phyloP scores from a whole-genome alignment of 2,888 invertebrate species.

The Drosophila pegasa region DNA sequence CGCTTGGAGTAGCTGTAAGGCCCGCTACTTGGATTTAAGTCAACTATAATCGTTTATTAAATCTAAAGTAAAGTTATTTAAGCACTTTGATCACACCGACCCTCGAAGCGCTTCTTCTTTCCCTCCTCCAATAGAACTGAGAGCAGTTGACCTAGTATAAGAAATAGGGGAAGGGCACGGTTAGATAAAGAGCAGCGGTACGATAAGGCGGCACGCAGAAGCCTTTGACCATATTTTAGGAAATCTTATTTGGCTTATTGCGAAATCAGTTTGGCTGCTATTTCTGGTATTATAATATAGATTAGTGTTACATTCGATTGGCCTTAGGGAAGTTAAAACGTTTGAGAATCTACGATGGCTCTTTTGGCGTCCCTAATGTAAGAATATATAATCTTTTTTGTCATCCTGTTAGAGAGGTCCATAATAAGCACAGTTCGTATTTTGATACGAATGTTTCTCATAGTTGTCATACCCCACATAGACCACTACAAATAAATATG shows the following conservation, averaged over 20 bases:
- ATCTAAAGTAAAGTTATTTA: constrained; percentile 77
- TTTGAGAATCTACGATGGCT: background rate
- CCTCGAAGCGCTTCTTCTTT: background rate
- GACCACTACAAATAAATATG: too few species aligned
- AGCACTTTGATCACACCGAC: constrained; percentile 64
- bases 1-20: constrained; percentile 55
- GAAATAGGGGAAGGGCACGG: constrained; percentile 42
- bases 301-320: background rate
- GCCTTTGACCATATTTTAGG: constrained; percentile 1
- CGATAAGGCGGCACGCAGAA: constrained; percentile 11
- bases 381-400: too few species aligned
- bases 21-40: constrained; percentile 67
- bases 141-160: constrained; percentile 51
- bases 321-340: background rate
- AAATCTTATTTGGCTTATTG: background rate
- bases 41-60: constrained; percentile 76
- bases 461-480: too few species aligned
- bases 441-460: background rate
- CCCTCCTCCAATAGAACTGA: background rate
- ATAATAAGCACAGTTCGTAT: too few species aligned
- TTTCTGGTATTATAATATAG: background rate
- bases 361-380: too few species aligned
- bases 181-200: constrained; percentile 13
- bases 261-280: background rate
- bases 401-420: background rate